Conservation (phyloP, 1,140 invertebrate genomes). For the Pachypsylla venusta region DNA sequence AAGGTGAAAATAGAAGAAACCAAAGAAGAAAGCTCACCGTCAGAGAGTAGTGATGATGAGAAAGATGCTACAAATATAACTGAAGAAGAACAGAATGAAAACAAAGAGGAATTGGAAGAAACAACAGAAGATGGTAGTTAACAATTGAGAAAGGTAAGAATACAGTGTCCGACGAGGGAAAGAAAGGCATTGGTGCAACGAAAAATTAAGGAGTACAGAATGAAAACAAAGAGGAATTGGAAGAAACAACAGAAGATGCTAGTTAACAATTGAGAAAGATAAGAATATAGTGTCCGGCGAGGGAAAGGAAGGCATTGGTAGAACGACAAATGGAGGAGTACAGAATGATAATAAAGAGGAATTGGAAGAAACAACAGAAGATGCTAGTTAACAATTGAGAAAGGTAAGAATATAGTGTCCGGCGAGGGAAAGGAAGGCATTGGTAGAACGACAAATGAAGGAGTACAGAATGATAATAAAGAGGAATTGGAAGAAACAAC, state of each 20-base stretch:
- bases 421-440: background rate
- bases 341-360: background rate
- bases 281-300: background rate
- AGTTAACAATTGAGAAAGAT: too few species aligned
- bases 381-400: too few species aligned
- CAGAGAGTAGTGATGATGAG: conserved; percentile 1
- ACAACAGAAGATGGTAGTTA: too few species aligned
- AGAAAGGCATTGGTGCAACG: background rate
- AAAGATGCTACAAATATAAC: background rate
- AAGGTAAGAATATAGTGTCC: background rate
- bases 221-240: background rate
- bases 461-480: background rate
- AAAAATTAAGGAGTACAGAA: background rate
- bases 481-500: too few species aligned
- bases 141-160: background rate
- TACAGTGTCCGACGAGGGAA: background rate
- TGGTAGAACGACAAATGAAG: background rate
- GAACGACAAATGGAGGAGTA: background rate
- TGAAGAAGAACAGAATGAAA: conserved; percentile 9
- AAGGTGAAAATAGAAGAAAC: conserved; percentile 32
- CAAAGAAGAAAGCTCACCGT: conserved; percentile 19
- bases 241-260: too few species aligned
- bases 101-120: background rate
- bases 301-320: background rate
- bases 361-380: too few species aligned